A percentile compares a stretch with the other conserved stretches of the same genome.
phyloP scores from a whole-genome alignment of 2,888 invertebrate species.

The Pterostichus madidus region DNA sequence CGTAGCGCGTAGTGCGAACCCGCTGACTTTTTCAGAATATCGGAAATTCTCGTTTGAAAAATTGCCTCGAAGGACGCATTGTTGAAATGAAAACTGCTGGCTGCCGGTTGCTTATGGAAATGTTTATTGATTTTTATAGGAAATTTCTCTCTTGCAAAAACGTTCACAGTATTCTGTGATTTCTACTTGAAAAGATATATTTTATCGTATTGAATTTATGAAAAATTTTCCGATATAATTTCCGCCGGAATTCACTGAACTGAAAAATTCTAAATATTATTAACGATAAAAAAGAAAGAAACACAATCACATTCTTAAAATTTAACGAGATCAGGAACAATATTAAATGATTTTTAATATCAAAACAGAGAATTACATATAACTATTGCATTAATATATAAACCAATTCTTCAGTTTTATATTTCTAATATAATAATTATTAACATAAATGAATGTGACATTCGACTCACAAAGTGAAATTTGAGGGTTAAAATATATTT shows the following conservation, averaged over 20 bases:
- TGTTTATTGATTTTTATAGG: conserved; percentile 61
- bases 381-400: no score
- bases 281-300: neutral
- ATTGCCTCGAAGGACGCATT: conserved; percentile 63
- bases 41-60: conserved; percentile 59
- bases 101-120: conserved; percentile 59
- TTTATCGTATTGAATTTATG: conserved; percentile 58
- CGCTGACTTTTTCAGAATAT: conserved; percentile 57
- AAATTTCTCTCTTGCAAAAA: conserved; percentile 44
- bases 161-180: conserved; percentile 52
- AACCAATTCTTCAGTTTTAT: no score
- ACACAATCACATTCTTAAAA: neutral
- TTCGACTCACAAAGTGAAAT: no score
- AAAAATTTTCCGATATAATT: conserved; percentile 56
- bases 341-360: no score
- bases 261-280: conserved; percentile 48
- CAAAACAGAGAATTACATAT: no score
- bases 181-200: conserved; percentile 61
- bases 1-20: conserved; percentile 1
- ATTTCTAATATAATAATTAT: no score
- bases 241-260: conserved; percentile 27
- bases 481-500: no score
- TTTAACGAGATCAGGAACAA: no score
- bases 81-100: conserved; percentile 64
- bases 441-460: no score